phyloP scores from a whole-genome alignment of 2,888 invertebrate genomes.

The Oegoconia quadripuncta region DNA sequence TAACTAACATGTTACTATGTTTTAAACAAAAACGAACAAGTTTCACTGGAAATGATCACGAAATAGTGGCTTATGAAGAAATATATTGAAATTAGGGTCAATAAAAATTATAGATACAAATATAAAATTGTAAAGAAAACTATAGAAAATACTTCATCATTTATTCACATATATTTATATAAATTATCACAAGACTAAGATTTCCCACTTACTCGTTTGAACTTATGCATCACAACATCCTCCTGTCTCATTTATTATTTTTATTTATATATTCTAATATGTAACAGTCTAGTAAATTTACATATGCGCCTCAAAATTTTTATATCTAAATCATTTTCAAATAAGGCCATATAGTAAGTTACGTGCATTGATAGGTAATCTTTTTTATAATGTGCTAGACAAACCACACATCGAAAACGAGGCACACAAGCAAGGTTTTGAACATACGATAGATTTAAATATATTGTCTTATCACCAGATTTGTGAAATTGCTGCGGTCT shows the following conservation, averaged over 20 bases:
- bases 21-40: too few relatives aligned
- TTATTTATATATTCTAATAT: constrained; percentile 63
- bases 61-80: too few relatives aligned
- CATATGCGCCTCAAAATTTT: constrained; percentile 47
- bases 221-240: constrained; percentile 75
- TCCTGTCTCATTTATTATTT: constrained; percentile 47
- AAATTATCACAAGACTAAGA: constrained; percentile 76
- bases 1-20: too few relatives aligned
- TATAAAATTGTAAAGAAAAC: constrained; percentile 44
- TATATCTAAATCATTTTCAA: constrained; percentile 50
- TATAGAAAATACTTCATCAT: constrained; percentile 76
- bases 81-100: too few relatives aligned
- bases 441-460: constrained; percentile 43
- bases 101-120: constrained; percentile 17
- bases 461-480: constrained; percentile 62
- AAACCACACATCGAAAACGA: constrained; percentile 27
- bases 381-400: constrained; percentile 41
- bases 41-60: too few relatives aligned
- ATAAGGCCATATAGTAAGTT: constrained; percentile 62
- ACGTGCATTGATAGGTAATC: constrained; percentile 37
- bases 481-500: constrained; percentile 24
- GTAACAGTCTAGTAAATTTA: constrained; percentile 68
- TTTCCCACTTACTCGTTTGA: constrained; percentile 68
- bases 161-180: constrained; percentile 76
- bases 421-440: constrained; percentile 50